These are phyloP conservation scores for Oceanites oceanicus DNA, from an alignment of 2,113 vertebrate genomes.

Conservation along the genomic window DNA sequence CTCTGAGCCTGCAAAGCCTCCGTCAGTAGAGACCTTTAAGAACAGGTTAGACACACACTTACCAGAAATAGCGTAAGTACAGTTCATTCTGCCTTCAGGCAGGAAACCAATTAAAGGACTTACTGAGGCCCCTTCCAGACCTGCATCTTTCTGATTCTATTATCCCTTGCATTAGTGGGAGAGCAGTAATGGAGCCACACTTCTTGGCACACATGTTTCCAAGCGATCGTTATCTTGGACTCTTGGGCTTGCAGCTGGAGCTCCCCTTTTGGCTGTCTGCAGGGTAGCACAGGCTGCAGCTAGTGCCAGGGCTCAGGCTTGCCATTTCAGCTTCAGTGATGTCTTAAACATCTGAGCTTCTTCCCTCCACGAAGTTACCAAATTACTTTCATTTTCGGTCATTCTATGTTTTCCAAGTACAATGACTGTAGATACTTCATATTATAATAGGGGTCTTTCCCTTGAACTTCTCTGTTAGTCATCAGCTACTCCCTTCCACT, in stretches of 20 bases:
- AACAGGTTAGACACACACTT: conserved; percentile 1
- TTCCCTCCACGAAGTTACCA: not conserved
- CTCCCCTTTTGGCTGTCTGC: not conserved
- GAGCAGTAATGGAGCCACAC: conserved; percentile 21
- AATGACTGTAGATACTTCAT: not conserved
- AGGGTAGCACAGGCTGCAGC: not conserved
- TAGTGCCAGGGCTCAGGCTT: not conserved
- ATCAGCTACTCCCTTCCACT: not conserved
- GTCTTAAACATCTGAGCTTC: not conserved
- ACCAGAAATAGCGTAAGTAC: conserved; percentile 29
- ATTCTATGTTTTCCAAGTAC: not conserved
- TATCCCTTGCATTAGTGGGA: conserved; percentile 35
- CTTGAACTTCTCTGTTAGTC: not conserved
- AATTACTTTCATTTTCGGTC: not conserved
- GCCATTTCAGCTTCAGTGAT: not conserved
- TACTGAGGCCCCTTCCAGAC: conserved; percentile 17
- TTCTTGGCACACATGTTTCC: conserved; percentile 10
- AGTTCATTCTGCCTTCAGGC: conserved; percentile 19
- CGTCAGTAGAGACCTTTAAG: not conserved
- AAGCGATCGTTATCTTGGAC: not conserved
- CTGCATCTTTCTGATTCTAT: conserved; percentile 29
- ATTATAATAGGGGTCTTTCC: not conserved
- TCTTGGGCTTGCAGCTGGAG: not conserved
- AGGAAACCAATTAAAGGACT: conserved; percentile 46
- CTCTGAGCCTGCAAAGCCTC: not conserved